Conservation (phyloP, 2,113 vertebrate species). For the Ceyx cyanopectus region DNA sequence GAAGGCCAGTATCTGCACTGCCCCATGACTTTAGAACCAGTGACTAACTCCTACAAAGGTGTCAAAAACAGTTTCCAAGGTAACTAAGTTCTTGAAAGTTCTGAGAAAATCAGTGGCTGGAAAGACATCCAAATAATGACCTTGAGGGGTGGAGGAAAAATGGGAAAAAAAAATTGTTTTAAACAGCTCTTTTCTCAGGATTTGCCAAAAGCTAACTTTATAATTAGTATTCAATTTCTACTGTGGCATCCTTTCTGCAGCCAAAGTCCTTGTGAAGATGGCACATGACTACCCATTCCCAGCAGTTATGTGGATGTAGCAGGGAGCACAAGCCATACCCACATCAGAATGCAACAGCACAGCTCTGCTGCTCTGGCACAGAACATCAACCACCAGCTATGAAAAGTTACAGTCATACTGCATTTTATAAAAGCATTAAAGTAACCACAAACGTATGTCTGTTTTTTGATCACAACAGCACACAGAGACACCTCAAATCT, state of each 20-base stretch:
- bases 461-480: background rate
- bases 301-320: background rate
- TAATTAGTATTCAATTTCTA: background rate
- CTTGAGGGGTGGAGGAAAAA: background rate
- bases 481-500: background rate
- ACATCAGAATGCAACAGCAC: background rate
- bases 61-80: background rate
- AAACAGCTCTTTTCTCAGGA: background rate
- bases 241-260: background rate
- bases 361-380: background rate
- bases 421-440: background rate
- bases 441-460: background rate
- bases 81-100: background rate
- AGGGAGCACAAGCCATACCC: background rate
- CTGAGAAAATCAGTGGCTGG: background rate
- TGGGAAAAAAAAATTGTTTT: background rate
- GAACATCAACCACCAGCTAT: background rate
- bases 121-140: background rate
- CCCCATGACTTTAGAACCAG: background rate
- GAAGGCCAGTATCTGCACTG: background rate
- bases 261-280: background rate
- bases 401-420: background rate
- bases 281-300: accelerated
- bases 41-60: background rate
- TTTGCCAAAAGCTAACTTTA: background rate